Base-by-base conservation (phyloP, 2,888 invertebrate species). In the Ephialtes manifestator region DNA sequence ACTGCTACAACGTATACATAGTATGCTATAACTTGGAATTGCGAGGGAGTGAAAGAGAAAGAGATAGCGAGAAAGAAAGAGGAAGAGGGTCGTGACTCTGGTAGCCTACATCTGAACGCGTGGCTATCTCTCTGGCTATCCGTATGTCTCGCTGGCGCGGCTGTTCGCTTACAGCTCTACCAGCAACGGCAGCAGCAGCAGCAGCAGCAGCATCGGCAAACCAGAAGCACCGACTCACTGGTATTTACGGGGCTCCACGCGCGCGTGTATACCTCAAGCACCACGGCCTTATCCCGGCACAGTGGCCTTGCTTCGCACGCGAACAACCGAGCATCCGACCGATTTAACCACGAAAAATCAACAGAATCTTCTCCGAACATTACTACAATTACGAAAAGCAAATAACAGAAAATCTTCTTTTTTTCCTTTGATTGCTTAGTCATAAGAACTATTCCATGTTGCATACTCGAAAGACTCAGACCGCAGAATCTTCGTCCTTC, bases 71-170 rank as follows among this genome's bases (percentile, higher is more conserved):
- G 84, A 89, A 65, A 76, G 86, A 85, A 88, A 89, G 90, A 90
- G 88, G 87, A 87, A 89, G 88, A 86, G 83, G 78, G 91, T 93
- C 93, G 93, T 93, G 93, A 93, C 93, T 93, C 92, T 91, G 91
- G 91, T 93, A 93, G 92, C 93, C 93, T 93, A 93, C 91, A 93
- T 93, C 92, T 87, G 88, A 85, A 87, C 87, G 84, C 88, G 87
- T 89, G 89, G 89, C 88, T 87, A 88, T 90, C 88, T 87, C 89
- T 89, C 88, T 80, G 86, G 84, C 87, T 88, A 90, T 90, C 89
- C 85, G 81, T 86, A 79, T 68, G 83, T 75, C 83, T 86, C 81
- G 82, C 76, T 80, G 82, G 79, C 78, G 79, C 81, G 80, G 79
- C 86, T 82, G 82, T 81, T 83, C 84, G 79, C 86, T 87, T 88